Conservation (phyloP, 2,888 invertebrate genomes). For the Lysandra bellargus region DNA sequence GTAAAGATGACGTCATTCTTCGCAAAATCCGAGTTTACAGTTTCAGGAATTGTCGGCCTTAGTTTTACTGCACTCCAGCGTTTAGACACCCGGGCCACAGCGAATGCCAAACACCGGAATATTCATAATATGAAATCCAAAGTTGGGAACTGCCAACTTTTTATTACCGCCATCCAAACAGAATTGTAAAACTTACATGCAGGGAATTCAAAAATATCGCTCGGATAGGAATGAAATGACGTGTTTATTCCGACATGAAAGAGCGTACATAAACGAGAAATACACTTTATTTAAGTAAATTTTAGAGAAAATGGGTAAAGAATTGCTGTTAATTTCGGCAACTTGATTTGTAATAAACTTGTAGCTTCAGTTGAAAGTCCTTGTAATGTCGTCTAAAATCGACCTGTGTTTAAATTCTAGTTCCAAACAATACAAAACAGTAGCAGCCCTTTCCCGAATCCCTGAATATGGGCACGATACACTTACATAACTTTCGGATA, state of each 20-base stretch:
- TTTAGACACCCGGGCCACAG: constrained; percentile 57
- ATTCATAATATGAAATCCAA: constrained; percentile 71
- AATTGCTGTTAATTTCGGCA: too few relatives aligned
- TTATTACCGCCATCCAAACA: constrained; percentile 58
- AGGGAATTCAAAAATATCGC: constrained; percentile 1
- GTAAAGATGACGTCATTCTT: constrained; percentile 58
- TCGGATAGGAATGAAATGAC: background rate
- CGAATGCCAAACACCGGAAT: constrained; percentile 67
- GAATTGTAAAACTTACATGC: constrained; percentile 33
- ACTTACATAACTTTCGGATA: background rate
- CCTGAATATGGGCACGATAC: background rate
- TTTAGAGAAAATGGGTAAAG: too few relatives aligned
- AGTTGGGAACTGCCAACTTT: constrained; percentile 45
- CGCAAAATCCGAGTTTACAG: constrained; percentile 60
- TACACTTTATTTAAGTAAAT: background rate
- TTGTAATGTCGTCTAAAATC: too few relatives aligned
- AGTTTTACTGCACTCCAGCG: constrained; percentile 73
- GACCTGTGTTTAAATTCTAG: too few relatives aligned
- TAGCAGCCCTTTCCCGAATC: background rate
- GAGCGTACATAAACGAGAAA: background rate
- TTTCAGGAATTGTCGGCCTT: constrained; percentile 70
- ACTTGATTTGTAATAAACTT: too few relatives aligned
- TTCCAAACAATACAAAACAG: background rate
- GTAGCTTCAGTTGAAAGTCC: too few relatives aligned
- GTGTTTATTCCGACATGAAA: background rate